phyloP scores from a whole-genome alignment of 1,140 invertebrate species.

The Branchinecta lindahli region DNA sequence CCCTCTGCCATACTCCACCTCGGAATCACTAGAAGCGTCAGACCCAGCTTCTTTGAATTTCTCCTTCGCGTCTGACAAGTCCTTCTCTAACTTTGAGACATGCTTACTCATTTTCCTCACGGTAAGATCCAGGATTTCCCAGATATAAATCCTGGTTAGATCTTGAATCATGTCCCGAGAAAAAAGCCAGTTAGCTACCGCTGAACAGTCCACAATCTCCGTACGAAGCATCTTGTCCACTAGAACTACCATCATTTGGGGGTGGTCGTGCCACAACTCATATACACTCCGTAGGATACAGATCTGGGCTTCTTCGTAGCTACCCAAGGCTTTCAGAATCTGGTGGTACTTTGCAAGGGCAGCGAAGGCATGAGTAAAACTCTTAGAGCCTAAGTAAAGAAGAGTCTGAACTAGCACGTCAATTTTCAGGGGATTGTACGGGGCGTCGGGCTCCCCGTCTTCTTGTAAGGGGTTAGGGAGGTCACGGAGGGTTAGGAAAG shows the following conservation, averaged over 20 bases:
- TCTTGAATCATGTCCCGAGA: slow-evolving; percentile 85
- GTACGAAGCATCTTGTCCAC: slow-evolving; percentile 96
- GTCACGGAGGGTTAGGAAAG: slow-evolving; percentile 70
- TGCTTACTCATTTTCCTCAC: slow-evolving; percentile 95
- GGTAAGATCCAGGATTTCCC: slow-evolving; percentile 91
- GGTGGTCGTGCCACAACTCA: slow-evolving; percentile 84
- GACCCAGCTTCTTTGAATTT: slow-evolving; percentile 56
- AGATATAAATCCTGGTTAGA: slow-evolving; percentile 82
- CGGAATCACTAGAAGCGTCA: slow-evolving; percentile 41
- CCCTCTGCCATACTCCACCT: slow-evolving; percentile 52
- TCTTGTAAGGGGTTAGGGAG: slow-evolving; percentile 42
- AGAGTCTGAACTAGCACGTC: slow-evolving; percentile 93
- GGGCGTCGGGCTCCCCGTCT: slow-evolving; percentile 44
- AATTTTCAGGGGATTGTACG: slow-evolving; percentile 80
- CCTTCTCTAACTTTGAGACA: slow-evolving; percentile 66
- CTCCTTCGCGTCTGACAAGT: slow-evolving; percentile 70
- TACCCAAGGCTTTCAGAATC: slow-evolving; percentile 77
- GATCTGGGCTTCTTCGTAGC: slow-evolving; percentile 89
- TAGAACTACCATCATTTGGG: slow-evolving; percentile 69
- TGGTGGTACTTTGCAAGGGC: slow-evolving; percentile 93
- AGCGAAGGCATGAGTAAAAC: slow-evolving; percentile 94
- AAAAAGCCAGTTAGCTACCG: slow-evolving; percentile 97
- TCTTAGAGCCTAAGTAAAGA: slow-evolving; percentile 83
- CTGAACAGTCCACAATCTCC: slow-evolving; percentile 87
- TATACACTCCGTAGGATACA: slow-evolving; percentile 83